Evolutionary conservation across 2,113 vertebrate species (phyloP).

Genomic region (Notothenia coriiceps): DNA sequence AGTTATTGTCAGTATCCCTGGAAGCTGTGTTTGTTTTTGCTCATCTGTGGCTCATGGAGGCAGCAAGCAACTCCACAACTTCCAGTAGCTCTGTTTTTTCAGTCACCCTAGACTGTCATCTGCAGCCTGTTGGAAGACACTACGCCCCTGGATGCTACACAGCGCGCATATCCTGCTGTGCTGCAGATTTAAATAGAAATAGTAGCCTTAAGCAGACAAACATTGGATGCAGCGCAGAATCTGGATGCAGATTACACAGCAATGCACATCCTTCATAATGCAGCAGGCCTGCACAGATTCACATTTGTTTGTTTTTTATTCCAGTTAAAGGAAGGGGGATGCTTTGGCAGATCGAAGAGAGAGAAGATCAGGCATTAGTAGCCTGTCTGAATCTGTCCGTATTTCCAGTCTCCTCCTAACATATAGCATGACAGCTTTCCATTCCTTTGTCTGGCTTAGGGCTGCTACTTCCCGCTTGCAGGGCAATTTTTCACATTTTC

Average conservation of each 20-base stretch:
- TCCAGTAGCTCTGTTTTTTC: slow-evolving; percentile 31
- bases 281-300: neutral
- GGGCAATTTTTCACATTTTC: slow-evolving; percentile 60
- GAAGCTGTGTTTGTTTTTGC: neutral
- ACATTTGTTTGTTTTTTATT: slow-evolving; percentile 14
- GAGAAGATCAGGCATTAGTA: slow-evolving; percentile 2
- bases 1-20: slow-evolving; percentile 40
- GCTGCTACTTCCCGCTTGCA: slow-evolving; percentile 41
- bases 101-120: slow-evolving; percentile 54
- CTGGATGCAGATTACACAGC: slow-evolving; percentile 1
- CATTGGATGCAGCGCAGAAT: slow-evolving; percentile 6
- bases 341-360: neutral
- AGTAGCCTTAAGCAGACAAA: slow-evolving; percentile 16
- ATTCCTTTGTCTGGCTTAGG: slow-evolving; percentile 67
- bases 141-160: slow-evolving; percentile 47
- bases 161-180: slow-evolving; percentile 52
- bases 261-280: neutral
- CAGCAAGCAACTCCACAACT: slow-evolving; percentile 16
- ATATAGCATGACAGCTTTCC: slow-evolving; percentile 39
- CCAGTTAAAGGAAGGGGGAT: neutral
- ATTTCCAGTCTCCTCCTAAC: slow-evolving; percentile 19
- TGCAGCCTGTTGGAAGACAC: slow-evolving; percentile 61
- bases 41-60: slow-evolving; percentile 2
- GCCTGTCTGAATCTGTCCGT: slow-evolving; percentile 12
- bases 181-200: slow-evolving; percentile 50